These are phyloP conservation scores for Pseudomyrmex sp. DNA, from an alignment of 1,140 invertebrate species.

Conservation along the genomic window DNA sequence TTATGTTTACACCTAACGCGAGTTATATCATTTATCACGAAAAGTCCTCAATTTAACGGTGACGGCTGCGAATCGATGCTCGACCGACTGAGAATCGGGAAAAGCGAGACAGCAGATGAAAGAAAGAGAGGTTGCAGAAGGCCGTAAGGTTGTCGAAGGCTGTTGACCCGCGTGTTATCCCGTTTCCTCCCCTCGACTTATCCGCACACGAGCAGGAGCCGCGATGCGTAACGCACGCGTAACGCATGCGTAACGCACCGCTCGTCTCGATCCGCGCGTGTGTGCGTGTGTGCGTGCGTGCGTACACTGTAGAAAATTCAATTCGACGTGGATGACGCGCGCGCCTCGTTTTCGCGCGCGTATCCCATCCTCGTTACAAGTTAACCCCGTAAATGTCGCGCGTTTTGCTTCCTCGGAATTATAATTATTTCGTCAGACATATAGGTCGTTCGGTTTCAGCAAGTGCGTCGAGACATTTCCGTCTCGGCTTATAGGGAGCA, in stretches of 20 bases:
- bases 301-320: constrained; percentile 64
- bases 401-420: constrained; percentile 44
- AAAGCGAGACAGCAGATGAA: constrained; percentile 14
- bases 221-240: constrained; percentile 63
- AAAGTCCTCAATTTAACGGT: constrained; percentile 44
- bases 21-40: not conserved
- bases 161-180: constrained; percentile 66
- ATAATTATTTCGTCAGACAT: constrained; percentile 54
- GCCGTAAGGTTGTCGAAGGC: constrained; percentile 65
- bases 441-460: not conserved
- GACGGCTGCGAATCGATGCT: constrained; percentile 46
- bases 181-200: constrained; percentile 44
- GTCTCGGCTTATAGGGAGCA: not conserved
- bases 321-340: constrained; percentile 63
- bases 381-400: constrained; percentile 55
- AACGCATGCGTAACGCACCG: constrained; percentile 45
- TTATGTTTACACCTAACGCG: not conserved
- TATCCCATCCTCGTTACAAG: not conserved
- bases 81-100: constrained; percentile 46
- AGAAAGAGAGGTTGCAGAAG: constrained; percentile 52
- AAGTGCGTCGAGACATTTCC: constrained; percentile 1
- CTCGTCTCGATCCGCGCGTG: not conserved
- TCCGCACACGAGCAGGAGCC: constrained; percentile 8
- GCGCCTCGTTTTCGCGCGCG: constrained; percentile 23
- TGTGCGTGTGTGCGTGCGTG: not conserved